These are phyloP conservation scores for Nettapus auritus DNA, from an alignment of 2,113 vertebrate genomes.

Conservation along the genomic window DNA sequence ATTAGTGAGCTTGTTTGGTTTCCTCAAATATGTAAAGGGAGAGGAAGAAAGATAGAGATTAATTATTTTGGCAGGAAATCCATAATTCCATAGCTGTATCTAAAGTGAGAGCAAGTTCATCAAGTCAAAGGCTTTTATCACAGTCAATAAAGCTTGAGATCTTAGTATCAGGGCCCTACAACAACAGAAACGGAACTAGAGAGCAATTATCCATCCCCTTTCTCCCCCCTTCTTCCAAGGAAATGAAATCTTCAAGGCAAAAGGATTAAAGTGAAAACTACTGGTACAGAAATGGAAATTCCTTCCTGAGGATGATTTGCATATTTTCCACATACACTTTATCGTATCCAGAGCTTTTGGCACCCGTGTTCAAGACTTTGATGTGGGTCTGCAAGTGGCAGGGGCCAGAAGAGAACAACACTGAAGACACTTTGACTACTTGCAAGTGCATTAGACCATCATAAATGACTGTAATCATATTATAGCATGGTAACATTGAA, in stretches of 20 bases:
- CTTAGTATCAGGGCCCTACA: conserved; percentile 9
- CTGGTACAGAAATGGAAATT: conserved; percentile 42
- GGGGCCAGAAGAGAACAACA: neutral
- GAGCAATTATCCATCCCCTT: neutral
- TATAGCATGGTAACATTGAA: neutral
- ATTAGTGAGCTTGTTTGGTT: neutral
- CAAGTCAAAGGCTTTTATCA: conserved; percentile 57
- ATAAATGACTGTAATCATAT: conserved; percentile 8
- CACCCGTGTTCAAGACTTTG: neutral
- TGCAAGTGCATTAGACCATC: neutral
- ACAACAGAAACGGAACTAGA: conserved; percentile 47
- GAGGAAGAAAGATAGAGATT: neutral
- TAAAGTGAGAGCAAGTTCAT: conserved; percentile 67
- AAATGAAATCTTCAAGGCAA: conserved; percentile 57
- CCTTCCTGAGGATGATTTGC: conserved; percentile 18
- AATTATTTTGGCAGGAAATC: conserved; percentile 69
- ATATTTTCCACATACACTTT: conserved; percentile 35
- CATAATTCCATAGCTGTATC: conserved; percentile 34
- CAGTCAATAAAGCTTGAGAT: conserved; percentile 69
- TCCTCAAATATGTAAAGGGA: neutral
- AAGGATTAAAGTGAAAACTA: conserved; percentile 50
- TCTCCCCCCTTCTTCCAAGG: neutral
- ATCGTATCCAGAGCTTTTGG: neutral
- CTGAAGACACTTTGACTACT: neutral
- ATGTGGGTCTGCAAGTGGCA: neutral